Conservation (phyloP, 1,140 invertebrate genomes). For the Pogonomyrmex californicus region DNA sequence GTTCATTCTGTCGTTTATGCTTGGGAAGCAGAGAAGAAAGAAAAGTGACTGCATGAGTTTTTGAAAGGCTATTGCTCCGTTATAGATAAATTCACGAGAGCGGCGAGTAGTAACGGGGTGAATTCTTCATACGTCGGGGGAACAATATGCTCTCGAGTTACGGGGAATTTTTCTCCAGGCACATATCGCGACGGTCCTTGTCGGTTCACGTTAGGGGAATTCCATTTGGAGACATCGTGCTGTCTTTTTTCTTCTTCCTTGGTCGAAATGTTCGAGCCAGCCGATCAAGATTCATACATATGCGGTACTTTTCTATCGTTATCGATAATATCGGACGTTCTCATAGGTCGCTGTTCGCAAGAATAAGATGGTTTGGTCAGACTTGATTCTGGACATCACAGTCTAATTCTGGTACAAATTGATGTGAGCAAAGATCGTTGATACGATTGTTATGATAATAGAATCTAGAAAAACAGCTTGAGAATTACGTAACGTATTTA, state of each 20-base stretch:
- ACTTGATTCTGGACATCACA: neutral
- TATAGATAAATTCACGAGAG: slow-evolving; percentile 41
- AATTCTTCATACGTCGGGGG: slow-evolving; percentile 48
- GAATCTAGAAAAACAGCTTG: neutral
- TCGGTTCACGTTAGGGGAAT: slow-evolving; percentile 45
- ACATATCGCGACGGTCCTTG: slow-evolving; percentile 59
- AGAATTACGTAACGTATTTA: slow-evolving; percentile 14
- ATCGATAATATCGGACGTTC: slow-evolving; percentile 57
- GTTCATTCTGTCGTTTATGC: neutral
- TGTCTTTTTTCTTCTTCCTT: slow-evolving; percentile 15
- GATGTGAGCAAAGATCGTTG: neutral
- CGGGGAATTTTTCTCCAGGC: slow-evolving; percentile 54
- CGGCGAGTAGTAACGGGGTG: slow-evolving; percentile 24
- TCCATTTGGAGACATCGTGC: slow-evolving; percentile 31
- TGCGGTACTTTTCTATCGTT: slow-evolving; percentile 46
- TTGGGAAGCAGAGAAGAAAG: neutral
- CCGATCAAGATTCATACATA: slow-evolving; percentile 55
- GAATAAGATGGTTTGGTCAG: slow-evolving; percentile 2
- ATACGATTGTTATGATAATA: neutral
- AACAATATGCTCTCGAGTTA: slow-evolving; percentile 61
- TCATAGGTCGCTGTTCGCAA: slow-evolving; percentile 6
- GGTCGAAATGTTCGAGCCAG: slow-evolving; percentile 6
- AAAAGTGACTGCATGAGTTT: slow-evolving; percentile 2
- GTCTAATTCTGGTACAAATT: slow-evolving; percentile 21
- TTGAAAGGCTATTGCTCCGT: slow-evolving; percentile 33